Evolutionary conservation across 2,888 invertebrate genomes (phyloP).

Genomic region (Drosophila kambysellisi): DNA sequence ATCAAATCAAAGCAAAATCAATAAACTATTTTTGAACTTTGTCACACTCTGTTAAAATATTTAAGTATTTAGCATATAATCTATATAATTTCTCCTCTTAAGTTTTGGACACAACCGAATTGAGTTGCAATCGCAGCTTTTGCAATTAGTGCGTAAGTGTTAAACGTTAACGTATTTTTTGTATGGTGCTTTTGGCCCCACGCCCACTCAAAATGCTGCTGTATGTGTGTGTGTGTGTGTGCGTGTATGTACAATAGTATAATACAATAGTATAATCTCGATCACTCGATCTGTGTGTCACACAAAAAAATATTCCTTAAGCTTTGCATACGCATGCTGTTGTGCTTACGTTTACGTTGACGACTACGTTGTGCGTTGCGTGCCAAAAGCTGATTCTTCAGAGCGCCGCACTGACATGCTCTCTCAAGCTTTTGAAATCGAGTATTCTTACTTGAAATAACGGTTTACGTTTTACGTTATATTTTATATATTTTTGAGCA

Average conservation of each 20-base stretch:
- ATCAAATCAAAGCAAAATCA: conserved; percentile 25
- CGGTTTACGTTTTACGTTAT: conserved; percentile 56
- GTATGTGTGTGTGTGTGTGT: conserved; percentile 23
- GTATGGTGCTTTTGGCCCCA: conserved; percentile 60
- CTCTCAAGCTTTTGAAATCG: conserved; percentile 31
- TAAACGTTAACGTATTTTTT: conserved; percentile 53
- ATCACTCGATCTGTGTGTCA: conserved; percentile 54
- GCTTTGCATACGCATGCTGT: conserved; percentile 62
- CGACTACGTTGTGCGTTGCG: conserved; percentile 35
- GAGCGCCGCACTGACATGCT: conserved; percentile 40
- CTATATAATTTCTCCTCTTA: conserved; percentile 51
- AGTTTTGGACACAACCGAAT: conserved; percentile 47
- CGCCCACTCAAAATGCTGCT: conserved; percentile 53
- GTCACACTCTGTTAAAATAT: conserved; percentile 62
- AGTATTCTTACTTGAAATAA: conserved; percentile 36
- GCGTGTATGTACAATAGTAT: conserved; percentile 32
- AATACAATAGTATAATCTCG: conserved; percentile 44
- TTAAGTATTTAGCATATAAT: conserved; percentile 32
- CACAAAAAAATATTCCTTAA: conserved; percentile 44
- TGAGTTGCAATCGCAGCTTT: conserved; percentile 47
- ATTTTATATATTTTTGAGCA: conserved; percentile 74
- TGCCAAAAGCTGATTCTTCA: conserved; percentile 43
- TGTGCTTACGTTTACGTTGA: conserved; percentile 55
- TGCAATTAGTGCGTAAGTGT: conserved; percentile 66
- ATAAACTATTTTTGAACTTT: conserved; percentile 44